Evolutionary conservation across 2,797 vertebrate species (phyloP), one percentile per base, ranked within the genome.

Genomic region (Epinephelus awoara): DNA sequence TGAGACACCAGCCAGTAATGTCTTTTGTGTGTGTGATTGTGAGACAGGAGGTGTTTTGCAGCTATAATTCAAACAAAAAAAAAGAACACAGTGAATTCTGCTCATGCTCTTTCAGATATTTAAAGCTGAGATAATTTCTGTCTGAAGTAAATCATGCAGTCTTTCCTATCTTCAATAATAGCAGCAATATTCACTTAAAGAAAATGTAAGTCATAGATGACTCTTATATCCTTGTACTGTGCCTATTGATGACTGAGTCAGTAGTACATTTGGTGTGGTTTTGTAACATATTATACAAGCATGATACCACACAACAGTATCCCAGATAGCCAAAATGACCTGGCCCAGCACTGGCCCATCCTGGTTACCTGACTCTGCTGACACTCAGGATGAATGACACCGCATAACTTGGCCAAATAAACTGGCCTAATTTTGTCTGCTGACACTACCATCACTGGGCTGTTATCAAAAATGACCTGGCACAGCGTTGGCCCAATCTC

Each of bases 1-100:
- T 5, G 19, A 0, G 3, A 55, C n/a, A 27, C 15, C 17, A 66
- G 11, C 3, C 4, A 27, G 27, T 3, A 0, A 25, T 6, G 23
- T 6, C 52, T 29, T 50, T 42, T 40, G 21, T 57, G 46, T 40
- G 19, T 23, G 63, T 57, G 7, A 21, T 15, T 67, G 40, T 49
- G 47, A 66, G 44, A n/a, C 17, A 46, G 2, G 11, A 10, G 14
- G 34, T 12, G 40, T 18, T 54, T 11, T 34, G 40, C 1, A 59
- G 34, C 34, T 21, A 15, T n/a, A 42, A 29, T 50, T 50, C 4
- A 19, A 42, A 12, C 40, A 10, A 29, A 40, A 4, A 4, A 29
- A 17, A 13, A n/a, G 1, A 40, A 12, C 9, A 10, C 9, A 21
- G 2, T 34, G 34, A 34, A 19, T 70, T 46, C 56, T 27, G 12